These are phyloP conservation scores for Rhabdophis nuchalis DNA, from an alignment of 2,797 vertebrate species.

Conservation along the genomic window DNA sequence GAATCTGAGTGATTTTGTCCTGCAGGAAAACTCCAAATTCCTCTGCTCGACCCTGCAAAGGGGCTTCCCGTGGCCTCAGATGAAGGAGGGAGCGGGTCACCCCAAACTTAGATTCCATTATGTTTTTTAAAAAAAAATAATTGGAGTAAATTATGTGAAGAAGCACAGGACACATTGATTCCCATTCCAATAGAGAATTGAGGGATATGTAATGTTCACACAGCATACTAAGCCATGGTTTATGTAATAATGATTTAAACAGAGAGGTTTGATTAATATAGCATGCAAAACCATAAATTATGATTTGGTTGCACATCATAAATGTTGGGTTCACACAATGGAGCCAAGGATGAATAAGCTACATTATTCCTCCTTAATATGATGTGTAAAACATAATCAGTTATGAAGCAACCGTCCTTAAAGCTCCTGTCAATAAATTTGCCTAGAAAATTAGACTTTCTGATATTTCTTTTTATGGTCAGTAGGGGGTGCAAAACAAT, in stretches of 20 bases:
- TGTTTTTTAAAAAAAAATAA: too few species aligned
- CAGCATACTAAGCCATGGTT: background rate
- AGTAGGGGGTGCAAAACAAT: background rate
- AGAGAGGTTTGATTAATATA: background rate
- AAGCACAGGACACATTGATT: background rate
- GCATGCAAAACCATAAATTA: background rate
- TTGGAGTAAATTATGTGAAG: background rate
- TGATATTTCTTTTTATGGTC: background rate
- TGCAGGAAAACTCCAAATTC: too few species aligned
- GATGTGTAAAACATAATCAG: background rate
- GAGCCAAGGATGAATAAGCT: background rate
- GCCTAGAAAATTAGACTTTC: background rate
- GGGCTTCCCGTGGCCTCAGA: too few species aligned
- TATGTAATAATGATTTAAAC: background rate
- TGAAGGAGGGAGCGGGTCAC: too few species aligned
- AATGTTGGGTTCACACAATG: background rate
- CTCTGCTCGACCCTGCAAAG: too few species aligned
- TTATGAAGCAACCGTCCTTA: background rate
- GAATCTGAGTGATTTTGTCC: too few species aligned
- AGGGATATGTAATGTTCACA: background rate
- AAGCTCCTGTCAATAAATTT: background rate
- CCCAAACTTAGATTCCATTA: background rate
- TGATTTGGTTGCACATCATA: background rate
- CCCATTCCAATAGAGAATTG: background rate
- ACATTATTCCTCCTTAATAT: background rate